phyloP scores from a whole-genome alignment of 30 jellyfish, hydroid and myxozoan genomes.

The Hydra vulgaris region DNA sequence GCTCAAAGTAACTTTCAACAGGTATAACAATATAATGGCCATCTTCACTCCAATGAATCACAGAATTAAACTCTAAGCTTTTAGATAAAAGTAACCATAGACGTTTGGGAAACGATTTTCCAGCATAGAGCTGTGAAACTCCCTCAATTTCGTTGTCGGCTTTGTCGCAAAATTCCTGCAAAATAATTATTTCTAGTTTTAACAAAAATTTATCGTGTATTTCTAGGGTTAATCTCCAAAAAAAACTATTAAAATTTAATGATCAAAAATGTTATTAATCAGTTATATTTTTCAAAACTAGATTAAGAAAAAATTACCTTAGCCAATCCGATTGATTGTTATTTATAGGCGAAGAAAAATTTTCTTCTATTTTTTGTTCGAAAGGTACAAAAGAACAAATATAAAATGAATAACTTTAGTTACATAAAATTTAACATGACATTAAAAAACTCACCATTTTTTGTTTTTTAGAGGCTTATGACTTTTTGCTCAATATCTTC shows the following conservation, averaged over 20 bases:
- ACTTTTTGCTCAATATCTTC: too few species aligned
- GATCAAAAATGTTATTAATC: not conserved
- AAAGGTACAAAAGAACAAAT: not conserved
- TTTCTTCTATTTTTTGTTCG: not conserved
- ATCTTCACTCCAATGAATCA: conserved; percentile 80
- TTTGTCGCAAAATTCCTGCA: not conserved
- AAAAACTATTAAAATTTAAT: too few species aligned
- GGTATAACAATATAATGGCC: conserved; percentile 85
- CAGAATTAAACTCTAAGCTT: conserved; percentile 50
- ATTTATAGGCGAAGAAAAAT: not conserved
- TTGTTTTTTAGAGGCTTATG: too few species aligned
- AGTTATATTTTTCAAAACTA: not conserved
- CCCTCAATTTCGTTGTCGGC: not conserved
- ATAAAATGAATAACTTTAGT: too few species aligned
- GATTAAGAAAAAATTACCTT: not conserved
- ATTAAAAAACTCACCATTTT: too few species aligned
- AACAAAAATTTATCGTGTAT: too few species aligned
- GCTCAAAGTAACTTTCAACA: conserved; percentile 44
- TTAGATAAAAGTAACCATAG: conserved; percentile 61
- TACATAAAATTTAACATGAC: too few species aligned
- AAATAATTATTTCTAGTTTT: not conserved
- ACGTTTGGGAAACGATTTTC: conserved; percentile 88
- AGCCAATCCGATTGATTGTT: not conserved
- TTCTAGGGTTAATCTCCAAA: too few species aligned
- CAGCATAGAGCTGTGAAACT: conserved; percentile 44